These are phyloP conservation scores for Tragelaphus buxtoni DNA, from an alignment of 2,113 vertebrate genomes.

Conservation along the genomic window DNA sequence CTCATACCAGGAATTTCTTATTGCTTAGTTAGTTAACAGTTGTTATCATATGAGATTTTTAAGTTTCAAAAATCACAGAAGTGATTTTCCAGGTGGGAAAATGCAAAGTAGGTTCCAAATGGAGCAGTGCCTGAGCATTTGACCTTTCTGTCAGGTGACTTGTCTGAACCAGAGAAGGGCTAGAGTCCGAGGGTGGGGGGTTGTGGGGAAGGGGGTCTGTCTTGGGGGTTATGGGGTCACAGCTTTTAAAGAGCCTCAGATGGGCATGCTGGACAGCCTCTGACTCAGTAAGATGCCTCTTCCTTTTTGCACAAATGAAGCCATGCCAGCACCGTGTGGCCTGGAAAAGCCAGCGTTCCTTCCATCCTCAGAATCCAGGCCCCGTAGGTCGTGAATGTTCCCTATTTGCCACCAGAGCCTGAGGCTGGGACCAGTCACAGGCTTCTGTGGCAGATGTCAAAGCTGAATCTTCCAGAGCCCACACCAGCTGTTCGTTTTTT, in stretches of 20 bases:
- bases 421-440: not conserved
- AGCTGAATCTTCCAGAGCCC: not conserved
- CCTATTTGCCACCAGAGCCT: not conserved
- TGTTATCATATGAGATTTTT: rapidly evolving
- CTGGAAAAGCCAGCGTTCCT: not conserved
- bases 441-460: not conserved
- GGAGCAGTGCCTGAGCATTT: rapidly evolving
- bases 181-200: rapidly evolving
- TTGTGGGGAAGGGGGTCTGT: not conserved
- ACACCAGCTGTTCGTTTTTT: not conserved
- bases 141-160: not conserved
- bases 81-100: not conserved
- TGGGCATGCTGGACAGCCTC: not conserved
- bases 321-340: rapidly evolving
- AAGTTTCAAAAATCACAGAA: not conserved
- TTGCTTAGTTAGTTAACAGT: not conserved
- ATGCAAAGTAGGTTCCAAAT: not conserved
- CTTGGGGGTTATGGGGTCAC: rapidly evolving
- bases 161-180: not conserved
- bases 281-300: not conserved
- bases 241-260: not conserved
- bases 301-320: not conserved
- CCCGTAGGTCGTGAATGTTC: rapidly evolving
- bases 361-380: not conserved
- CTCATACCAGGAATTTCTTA: not conserved